Evolutionary conservation across 2,888 invertebrate species (phyloP), one percentile per base, ranked within the genome.

Genomic region (Blastobasis lacticolella): DNA sequence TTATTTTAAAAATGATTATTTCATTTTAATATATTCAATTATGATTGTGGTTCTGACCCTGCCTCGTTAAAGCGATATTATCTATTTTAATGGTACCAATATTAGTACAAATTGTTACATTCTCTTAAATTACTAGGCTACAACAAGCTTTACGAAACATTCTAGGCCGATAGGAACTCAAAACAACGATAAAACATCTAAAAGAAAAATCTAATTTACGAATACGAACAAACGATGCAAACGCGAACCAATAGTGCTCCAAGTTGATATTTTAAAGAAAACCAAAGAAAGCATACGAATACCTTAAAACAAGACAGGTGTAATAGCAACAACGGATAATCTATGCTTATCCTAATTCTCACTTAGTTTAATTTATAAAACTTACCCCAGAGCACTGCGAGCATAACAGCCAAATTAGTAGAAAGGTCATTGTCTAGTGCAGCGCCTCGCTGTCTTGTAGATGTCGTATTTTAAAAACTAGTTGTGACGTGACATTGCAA

Each of bases 81-180:
- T 70, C 75, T 81, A 81, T 75, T 72, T 69, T 75, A 71, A 76
- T 73, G 69, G 72, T 78, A 79, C 61, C 69, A 68, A 78, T 78
- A 80, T 75, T 61, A 64, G 61, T 69, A 71, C 66, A 71, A 79
- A 74, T 75, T 72, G 67, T 73, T 78, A 76, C 68, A 63, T 58
- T 59, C 58, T 54, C 68, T 66, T 72, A 71, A 53, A 42, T 53
- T 40, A 50, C 61, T 71, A 74, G 50, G 60, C 78, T 84, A 83
- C 72, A 72, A 70, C 62, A 82, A 83, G 82, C 82, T 67, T 78
- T 75, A 80, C 74, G 73, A 78, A 81, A 79, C 71, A 76, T 72
- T 68, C 76, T 85, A 86, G 82, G 84, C 83, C 83, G 73, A 84
- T 87, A 87, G 87, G 87, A 87, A 88, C 87, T 85, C 71, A 87